A percentile compares a stretch with the other conserved stretches of the same genome.
Evolutionary conservation across 2,888 invertebrate genomes (phyloP).

Genomic region (Eristalinus aeneus): DNA sequence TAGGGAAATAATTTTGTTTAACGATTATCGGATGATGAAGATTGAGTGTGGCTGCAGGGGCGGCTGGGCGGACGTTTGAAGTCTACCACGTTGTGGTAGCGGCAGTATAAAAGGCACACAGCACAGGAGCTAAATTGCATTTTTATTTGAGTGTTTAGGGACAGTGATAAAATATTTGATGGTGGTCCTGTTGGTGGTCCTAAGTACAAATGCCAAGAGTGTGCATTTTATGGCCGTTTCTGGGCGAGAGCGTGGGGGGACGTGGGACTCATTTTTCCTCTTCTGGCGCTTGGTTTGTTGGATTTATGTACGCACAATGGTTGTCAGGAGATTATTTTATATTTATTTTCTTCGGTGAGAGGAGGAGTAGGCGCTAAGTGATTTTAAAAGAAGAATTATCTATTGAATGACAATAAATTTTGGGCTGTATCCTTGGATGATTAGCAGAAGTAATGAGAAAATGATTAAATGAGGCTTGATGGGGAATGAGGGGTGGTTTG

Average conservation of each 20-base stretch:
- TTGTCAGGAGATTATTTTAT: constrained; percentile 35
- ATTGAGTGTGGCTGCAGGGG: constrained; percentile 16
- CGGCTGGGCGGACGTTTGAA: neutral
- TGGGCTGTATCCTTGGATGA: neutral
- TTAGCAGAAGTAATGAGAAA: neutral
- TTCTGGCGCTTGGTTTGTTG: constrained; percentile 2
- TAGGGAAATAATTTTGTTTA: constrained; percentile 42
- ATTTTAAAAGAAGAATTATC: constrained; percentile 2
- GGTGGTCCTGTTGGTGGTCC: neutral
- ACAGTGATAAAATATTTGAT: constrained; percentile 38
- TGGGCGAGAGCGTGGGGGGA: neutral
- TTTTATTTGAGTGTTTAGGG: constrained; percentile 65
- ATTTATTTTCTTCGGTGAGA: neutral
- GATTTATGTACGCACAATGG: constrained; percentile 12
- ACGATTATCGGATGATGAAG: constrained; percentile 64
- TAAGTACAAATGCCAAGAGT: constrained; percentile 25
- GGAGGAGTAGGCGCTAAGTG: neutral
- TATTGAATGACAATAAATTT: neutral
- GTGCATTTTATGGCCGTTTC: constrained; percentile 22
- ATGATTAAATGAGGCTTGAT: neutral
- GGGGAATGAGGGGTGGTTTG: neutral
- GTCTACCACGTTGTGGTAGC: neutral
- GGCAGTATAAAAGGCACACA: constrained; percentile 29
- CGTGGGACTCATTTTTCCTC: no score
- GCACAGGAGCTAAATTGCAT: constrained; percentile 49